phyloP scores from a whole-genome alignment of 2,888 invertebrate genomes.

The Artemia sinica region DNA sequence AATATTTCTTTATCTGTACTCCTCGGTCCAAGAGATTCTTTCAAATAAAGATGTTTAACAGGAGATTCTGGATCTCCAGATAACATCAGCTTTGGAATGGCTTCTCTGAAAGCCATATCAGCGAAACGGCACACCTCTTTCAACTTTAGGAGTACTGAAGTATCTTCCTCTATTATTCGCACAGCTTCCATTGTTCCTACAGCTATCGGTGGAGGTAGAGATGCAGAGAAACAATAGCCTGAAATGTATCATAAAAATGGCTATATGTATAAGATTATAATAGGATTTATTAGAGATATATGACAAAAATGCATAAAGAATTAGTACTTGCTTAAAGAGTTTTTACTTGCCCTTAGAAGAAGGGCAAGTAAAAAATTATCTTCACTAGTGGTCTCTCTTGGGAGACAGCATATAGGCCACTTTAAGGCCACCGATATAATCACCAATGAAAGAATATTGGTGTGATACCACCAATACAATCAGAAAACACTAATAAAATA shows the following conservation, averaged over 20 bases:
- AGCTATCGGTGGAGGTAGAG: conserved; percentile 76
- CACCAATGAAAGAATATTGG: no score
- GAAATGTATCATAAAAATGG: conserved; percentile 22
- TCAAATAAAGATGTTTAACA: conserved; percentile 52
- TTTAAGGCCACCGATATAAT: no score
- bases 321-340: no score
- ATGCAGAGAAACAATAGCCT: conserved; percentile 93
- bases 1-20: conserved; percentile 40
- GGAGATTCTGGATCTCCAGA: conserved; percentile 49
- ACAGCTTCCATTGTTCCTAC: conserved; percentile 67
- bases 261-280: background rate
- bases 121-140: conserved; percentile 41
- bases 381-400: no score
- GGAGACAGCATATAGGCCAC: no score
- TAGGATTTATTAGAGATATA: no score
- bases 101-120: conserved; percentile 33
- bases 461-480: no score
- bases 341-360: no score
- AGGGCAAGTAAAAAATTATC: no score
- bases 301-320: no score
- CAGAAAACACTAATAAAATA: no score
- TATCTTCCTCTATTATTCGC: conserved; percentile 47
- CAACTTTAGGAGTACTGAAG: conserved; percentile 31
- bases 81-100: conserved; percentile 30
- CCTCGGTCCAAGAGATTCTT: conserved; percentile 30